These are phyloP conservation scores for Sebastes iracundus DNA, from an alignment of 2,797 vertebrate genomes.

Conservation along the genomic window DNA sequence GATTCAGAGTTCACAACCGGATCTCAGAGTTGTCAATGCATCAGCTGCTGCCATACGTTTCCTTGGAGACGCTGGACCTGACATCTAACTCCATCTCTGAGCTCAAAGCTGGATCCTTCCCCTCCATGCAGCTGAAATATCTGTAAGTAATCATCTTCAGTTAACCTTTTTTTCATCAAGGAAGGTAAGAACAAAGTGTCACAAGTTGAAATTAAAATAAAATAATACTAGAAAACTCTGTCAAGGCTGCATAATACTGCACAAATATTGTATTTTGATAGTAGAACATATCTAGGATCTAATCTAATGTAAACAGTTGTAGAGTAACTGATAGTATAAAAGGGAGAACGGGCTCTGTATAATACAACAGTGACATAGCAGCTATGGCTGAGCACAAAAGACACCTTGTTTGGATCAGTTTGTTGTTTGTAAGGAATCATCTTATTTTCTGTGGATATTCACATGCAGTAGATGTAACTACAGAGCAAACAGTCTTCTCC, in stretches of 20 bases:
- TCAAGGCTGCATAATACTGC: background rate
- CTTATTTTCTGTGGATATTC: background rate
- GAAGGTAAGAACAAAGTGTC: no score
- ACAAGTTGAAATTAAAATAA: background rate
- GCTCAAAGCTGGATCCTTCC: constrained; percentile 91
- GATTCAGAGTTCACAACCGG: constrained; percentile 90
- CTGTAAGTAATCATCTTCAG: constrained; percentile 81
- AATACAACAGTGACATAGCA: background rate
- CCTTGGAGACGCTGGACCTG: constrained; percentile 92
- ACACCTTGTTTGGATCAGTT: background rate
- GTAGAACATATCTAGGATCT: background rate
- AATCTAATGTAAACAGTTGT: background rate
- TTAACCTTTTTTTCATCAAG: background rate
- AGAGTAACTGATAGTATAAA: background rate
- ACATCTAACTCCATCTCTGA: constrained; percentile 94
- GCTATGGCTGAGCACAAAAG: background rate
- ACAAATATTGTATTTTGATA: background rate
- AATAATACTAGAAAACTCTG: background rate
- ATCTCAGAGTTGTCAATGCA: constrained; percentile 89
- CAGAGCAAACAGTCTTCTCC: background rate
- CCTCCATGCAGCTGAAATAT: constrained; percentile 93
- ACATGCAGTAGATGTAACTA: background rate
- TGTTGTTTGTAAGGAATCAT: background rate
- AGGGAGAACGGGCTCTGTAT: background rate
- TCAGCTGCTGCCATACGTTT: constrained; percentile 88